Conservation (phyloP, 2,888 invertebrate genomes). For the Punctoribates punctum region DNA sequence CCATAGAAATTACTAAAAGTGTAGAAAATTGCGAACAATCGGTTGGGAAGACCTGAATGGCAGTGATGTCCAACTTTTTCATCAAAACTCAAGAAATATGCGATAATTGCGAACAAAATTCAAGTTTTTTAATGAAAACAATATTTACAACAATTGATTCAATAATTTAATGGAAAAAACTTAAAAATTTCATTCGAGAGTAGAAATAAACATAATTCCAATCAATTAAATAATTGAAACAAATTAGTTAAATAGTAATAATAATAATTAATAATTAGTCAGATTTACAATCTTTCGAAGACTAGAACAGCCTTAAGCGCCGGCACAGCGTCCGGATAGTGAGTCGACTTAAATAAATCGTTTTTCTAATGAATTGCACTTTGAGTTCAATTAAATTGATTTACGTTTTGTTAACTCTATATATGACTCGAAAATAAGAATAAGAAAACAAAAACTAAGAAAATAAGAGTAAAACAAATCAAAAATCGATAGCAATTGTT, state of each 20-base stretch:
- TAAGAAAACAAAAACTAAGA: background rate
- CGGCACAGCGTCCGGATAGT: background rate
- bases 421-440: background rate
- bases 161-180: background rate
- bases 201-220: background rate
- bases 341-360: background rate
- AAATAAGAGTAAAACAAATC: background rate
- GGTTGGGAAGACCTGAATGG: no score
- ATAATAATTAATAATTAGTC: no score
- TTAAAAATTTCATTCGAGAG: background rate
- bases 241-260: background rate
- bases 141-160: no score
- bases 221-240: background rate
- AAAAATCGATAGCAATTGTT: conserved; percentile 2
- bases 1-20: no score
- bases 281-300: no score
- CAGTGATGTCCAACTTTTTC: no score
- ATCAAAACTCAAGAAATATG: no score
- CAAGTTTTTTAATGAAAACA: no score
- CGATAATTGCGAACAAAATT: no score
- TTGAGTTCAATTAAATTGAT: conserved; percentile 20
- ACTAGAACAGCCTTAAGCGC: background rate
- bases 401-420: background rate
- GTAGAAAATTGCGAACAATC: no score
- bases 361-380: conserved; percentile 6